Evolutionary conservation across 2,888 invertebrate species (phyloP).

Genomic region (Artemia sp.): DNA sequence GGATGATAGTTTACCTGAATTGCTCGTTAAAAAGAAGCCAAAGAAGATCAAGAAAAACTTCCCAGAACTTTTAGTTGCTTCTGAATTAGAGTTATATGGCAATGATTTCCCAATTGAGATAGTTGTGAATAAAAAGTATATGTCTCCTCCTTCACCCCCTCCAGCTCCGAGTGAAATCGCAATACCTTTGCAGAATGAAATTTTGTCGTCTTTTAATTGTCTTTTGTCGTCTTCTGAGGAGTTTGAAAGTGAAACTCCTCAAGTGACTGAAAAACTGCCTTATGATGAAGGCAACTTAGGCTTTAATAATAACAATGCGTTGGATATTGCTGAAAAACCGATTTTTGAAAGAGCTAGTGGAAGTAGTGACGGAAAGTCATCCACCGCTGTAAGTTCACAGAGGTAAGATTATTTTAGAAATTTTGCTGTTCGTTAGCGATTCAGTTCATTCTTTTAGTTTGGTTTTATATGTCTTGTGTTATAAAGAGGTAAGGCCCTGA

Average conservation of each 20-base stretch:
- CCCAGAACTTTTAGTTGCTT: background rate
- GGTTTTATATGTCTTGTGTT: too few relatives aligned
- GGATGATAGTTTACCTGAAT: background rate
- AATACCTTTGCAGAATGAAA: background rate
- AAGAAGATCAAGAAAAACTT: background rate
- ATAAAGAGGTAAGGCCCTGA: too few relatives aligned
- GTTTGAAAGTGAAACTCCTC: background rate
- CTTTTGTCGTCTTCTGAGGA: too few relatives aligned
- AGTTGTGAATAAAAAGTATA: background rate
- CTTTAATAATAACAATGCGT: conserved; percentile 1
- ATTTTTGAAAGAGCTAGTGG: background rate
- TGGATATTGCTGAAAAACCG: background rate
- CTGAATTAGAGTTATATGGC: background rate
- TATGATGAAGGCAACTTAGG: background rate
- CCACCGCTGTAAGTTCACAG: conserved; percentile 2
- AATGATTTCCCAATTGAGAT: background rate
- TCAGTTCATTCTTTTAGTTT: too few relatives aligned
- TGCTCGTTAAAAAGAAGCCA: background rate
- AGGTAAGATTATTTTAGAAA: background rate
- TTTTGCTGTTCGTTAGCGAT: too few relatives aligned
- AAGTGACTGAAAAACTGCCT: conserved; percentile 7
- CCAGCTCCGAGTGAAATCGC: background rate
- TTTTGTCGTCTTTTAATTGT: too few relatives aligned
- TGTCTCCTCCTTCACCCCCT: background rate
- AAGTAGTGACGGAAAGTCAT: background rate